Percentiles rank a stretch among this genome's conserved stretches.
These are phyloP conservation scores for Malacoraja senta DNA, from an alignment of 2,797 vertebrate genomes.

Conservation along the genomic window DNA sequence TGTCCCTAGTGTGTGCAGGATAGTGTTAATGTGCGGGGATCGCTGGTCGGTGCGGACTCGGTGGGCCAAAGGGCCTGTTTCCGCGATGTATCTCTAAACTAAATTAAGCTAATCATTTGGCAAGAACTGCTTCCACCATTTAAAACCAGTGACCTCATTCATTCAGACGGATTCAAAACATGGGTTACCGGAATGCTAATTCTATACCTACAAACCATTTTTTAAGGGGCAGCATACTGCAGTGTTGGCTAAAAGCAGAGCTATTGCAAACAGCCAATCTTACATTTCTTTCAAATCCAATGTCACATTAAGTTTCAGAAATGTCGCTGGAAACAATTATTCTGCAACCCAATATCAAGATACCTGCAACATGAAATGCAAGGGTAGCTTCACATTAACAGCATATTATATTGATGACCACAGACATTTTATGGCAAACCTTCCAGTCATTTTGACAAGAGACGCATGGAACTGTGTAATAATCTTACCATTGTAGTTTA, in stretches of 20 bases:
- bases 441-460: background rate
- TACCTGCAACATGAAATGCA: background rate
- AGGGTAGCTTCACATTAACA: conserved; percentile 8
- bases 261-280: background rate
- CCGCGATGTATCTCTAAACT: no score
- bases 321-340: background rate
- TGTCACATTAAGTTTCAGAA: background rate
- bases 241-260: background rate
- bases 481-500: background rate
- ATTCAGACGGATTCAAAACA: background rate
- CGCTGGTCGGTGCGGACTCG: no score
- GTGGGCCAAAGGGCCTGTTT: no score
- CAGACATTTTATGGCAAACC: conserved; percentile 28
- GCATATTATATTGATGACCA: conserved; percentile 15
- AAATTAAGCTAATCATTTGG: no score
- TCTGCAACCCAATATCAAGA: background rate
- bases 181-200: background rate
- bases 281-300: conserved; percentile 1
- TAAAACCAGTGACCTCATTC: background rate
- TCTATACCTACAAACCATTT: background rate
- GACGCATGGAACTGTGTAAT: background rate
- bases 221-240: background rate
- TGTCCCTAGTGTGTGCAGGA: no score
- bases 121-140: background rate
- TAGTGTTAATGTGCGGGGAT: no score